Evolutionary conservation across 2,888 invertebrate species (phyloP), one percentile per base, ranked within the genome.

Genomic region (Trachelus iudaicus): DNA sequence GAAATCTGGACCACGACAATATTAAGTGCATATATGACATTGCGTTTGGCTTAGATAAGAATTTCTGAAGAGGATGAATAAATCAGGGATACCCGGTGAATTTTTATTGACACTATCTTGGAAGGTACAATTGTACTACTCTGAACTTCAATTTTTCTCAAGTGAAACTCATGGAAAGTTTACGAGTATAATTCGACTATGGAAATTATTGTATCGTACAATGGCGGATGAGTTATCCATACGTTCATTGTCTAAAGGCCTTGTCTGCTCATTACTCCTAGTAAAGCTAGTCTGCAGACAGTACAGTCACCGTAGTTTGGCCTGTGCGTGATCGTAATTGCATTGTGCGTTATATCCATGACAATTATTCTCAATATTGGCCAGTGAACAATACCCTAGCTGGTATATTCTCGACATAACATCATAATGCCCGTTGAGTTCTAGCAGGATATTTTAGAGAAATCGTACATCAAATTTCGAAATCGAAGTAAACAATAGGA

Each of bases 221-320:
- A 83, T 81, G 82, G 75, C 79, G 80, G 81, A 84, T 80, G 78
- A 81, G 81, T 82, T 80, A 79, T 80, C 76, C 74, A 73, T 75
- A 75, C 81, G 84, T 80, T 82, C 77, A 81, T 81, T 84, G 81
- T 79, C 79, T 80, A 76, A 83, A 84, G 80, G 83, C 84, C 81
- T 80, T 73, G 71, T 82, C 84, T 83, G 83, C 82, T 81, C 84
- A 84, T 84, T 83, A 83, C 83, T 84, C 80, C 80, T 77, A 73
- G 34, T 73, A 77, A 76, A 76, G 34, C 78, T 73, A 71, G 68
- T 56, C 71, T 34, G 71, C 71, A 75, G 73, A 56, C 75, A 71
- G 68, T 73, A 35, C 30, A 40, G 71, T 34, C 76, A 73, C 68
- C 40, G 77, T 81, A 81, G 75, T 76, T 80, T 76, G 69, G 79